phyloP scores from a whole-genome alignment of 2,113 vertebrate genomes.

The Felis catus region F.catus_Fca126_mat1.0 CM031414.1:54300001-54300500 shows the following conservation, averaged over 20 bases:
- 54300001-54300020: not conserved
- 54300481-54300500: not conserved
- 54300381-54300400: not conserved
- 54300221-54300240: not conserved
- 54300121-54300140: not conserved
- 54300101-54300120: not conserved
- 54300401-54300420: not conserved
- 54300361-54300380: not conserved
- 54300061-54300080: not conserved
- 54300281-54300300: not conserved
- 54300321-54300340: slow-evolving; percentile 21
- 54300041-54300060: not conserved
- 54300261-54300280: not conserved
- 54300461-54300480: not conserved
- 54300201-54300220: not conserved
- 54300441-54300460: not conserved
- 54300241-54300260: not conserved
- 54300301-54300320: not conserved
- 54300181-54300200: not conserved
- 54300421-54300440: not conserved
- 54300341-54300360: not conserved
- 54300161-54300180: not conserved
- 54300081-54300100: not conserved
- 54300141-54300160: no score
- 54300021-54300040: not conserved